phyloP scores from a whole-genome alignment of 2,888 invertebrate genomes.

The Tribolium freemani region DNA sequence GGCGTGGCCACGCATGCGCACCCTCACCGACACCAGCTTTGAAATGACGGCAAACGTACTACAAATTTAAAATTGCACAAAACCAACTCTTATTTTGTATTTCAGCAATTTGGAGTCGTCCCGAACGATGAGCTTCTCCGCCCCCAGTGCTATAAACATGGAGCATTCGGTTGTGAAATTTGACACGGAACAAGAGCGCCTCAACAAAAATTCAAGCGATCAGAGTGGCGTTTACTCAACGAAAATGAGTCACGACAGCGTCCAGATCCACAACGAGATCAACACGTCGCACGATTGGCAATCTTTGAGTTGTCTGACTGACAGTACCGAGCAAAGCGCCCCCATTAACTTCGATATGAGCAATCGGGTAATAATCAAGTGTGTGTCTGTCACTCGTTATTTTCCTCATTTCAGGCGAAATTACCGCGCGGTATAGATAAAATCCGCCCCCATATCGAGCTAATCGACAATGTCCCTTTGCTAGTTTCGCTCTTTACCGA shows the following conservation, averaged over 20 bases:
- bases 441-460: conserved; percentile 94
- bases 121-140: conserved; percentile 85
- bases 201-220: conserved; percentile 61
- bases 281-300: conserved; percentile 79
- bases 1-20: background rate
- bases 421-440: conserved; percentile 96
- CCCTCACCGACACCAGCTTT: background rate
- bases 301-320: conserved; percentile 87
- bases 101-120: conserved; percentile 78
- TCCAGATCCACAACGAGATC: conserved; percentile 55
- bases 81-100: background rate
- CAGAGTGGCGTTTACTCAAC: conserved; percentile 62
- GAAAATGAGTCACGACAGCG: conserved; percentile 67
- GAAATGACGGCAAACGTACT: background rate
- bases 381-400: background rate
- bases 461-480: conserved; percentile 97
- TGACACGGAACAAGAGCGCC: conserved; percentile 71
- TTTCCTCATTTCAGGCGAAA: conserved; percentile 79
- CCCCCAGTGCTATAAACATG: conserved; percentile 88
- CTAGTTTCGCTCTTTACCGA: conserved; percentile 98
- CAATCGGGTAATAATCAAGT: conserved; percentile 77
- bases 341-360: conserved; percentile 94
- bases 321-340: conserved; percentile 92
- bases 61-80: too few relatives aligned
- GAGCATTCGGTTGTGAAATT: conserved; percentile 82